Base-by-base conservation (phyloP, 37 sponge, comb jelly and placozoan species). In the Amphimedon queenslandica region DNA sequence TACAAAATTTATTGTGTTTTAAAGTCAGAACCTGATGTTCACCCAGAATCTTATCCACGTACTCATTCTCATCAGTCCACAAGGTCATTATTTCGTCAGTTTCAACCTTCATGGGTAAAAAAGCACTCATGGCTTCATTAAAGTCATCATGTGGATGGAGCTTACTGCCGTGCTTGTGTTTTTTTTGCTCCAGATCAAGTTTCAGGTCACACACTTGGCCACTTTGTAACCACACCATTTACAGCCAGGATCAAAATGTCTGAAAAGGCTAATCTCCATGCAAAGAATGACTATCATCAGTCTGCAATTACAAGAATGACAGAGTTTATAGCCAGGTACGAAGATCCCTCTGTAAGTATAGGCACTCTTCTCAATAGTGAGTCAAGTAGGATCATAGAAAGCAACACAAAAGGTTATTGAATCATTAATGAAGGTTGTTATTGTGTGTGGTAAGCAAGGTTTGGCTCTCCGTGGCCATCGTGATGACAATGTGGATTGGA, bases 401-500 rank as follows among this genome's bases (percentile, higher is more conserved):
- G 58, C 2, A 82, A 76, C 38, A 47, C 75, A 75, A 63, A 67
- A 75, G 36, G 83, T 82, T n/a, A 63, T 78, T 20, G 74, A 84
- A 38, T 76, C 79, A 64, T 61, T 84, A 21, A 25, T 84, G 37
- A 77, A 72, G 56, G 58, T 84, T 53, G 70, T 86, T 75, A 28
- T 80, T 10, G 57, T 80, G 18, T 85, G 80, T 66, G 86, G 86
- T 30, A 85, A 85, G 76, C 80, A 85, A 53, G 86, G 86, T 8
- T 66, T 87, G 37, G 47, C 82, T 69, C 37, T 87, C 35, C 82
- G 82, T 41, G 82, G 88, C 27, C 83, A 82, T 35, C 53, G 88
- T 20, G 88, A 87, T 76, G 78, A 87, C 63, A 40, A 65, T 3
- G 55, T 83, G 38, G 40, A 43, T 41, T 80, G 58, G 71, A 67